A percentile compares a stretch with the other conserved stretches of the same genome.
Conservation (phyloP, 1,140 invertebrate species). For the Drosophila chauvacae region DNA sequence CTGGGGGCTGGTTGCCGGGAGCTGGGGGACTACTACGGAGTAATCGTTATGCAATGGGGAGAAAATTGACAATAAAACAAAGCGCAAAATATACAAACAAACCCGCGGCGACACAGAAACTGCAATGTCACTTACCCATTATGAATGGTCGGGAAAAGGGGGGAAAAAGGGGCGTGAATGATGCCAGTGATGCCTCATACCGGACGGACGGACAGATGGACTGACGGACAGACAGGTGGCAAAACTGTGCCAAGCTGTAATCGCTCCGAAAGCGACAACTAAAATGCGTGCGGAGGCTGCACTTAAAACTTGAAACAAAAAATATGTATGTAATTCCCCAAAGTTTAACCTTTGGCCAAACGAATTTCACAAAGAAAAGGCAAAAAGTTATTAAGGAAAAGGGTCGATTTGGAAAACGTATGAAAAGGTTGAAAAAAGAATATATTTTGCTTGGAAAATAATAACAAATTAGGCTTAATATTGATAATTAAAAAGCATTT, state of each 20-base stretch:
- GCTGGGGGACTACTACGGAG: not conserved
- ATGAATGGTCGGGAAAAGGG: constrained; percentile 35
- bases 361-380: not conserved
- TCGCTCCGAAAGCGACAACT: constrained; percentile 23
- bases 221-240: not conserved
- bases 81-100: constrained; percentile 58
- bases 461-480: too few relatives aligned
- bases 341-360: not conserved
- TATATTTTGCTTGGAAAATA: not conserved
- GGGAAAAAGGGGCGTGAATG: constrained; percentile 19
- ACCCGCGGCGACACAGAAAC: constrained; percentile 53
- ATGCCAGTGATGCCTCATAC: constrained; percentile 20
- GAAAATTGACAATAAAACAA: constrained; percentile 76
- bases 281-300: constrained; percentile 31
- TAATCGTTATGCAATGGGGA: constrained; percentile 66
- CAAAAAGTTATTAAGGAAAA: not conserved
- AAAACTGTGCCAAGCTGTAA: constrained; percentile 33
- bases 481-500: not conserved
- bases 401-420: fast-evolving
- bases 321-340: not conserved
- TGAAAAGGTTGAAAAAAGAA: not conserved
- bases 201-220: not conserved
- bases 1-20: not conserved
- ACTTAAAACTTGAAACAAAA: constrained; percentile 5
- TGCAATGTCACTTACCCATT: constrained; percentile 73